Conservation (phyloP, 2,888 invertebrate genomes). For the Hydrotaea diabolus region DNA sequence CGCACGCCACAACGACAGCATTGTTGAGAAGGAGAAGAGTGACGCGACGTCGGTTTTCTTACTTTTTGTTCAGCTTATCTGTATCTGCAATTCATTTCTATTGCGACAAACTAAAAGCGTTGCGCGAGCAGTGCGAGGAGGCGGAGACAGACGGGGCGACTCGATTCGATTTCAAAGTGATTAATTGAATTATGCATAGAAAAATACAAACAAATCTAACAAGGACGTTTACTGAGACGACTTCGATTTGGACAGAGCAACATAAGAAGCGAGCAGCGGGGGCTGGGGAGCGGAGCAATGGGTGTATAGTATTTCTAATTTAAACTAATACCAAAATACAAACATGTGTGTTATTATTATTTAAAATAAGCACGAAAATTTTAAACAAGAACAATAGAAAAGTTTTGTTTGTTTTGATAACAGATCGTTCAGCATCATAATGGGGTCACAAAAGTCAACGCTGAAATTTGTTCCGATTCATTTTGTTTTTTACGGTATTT, state of each 20-base stretch:
- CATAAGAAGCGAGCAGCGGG: not conserved
- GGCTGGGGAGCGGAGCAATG: not conserved
- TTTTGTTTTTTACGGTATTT: not conserved
- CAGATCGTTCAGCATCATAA: constrained; percentile 2
- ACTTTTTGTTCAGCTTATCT: too few relatives aligned
- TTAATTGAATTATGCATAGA: constrained; percentile 35
- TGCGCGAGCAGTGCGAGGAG: too few relatives aligned
- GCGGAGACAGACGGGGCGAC: too few relatives aligned
- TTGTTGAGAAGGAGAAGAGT: constrained; percentile 15
- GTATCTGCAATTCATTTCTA: too few relatives aligned
- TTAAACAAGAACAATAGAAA: constrained; percentile 20
- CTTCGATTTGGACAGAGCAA: not conserved
- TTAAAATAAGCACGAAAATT: not conserved
- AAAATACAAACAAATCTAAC: constrained; percentile 33
- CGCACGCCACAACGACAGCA: not conserved
- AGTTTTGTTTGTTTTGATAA: constrained; percentile 7
- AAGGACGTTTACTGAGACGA: constrained; percentile 42
- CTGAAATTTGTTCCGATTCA: not conserved
- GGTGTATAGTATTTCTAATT: not conserved
- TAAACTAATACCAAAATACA: not conserved
- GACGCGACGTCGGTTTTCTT: too few relatives aligned
- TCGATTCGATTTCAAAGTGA: constrained; percentile 4
- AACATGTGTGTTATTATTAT: not conserved
- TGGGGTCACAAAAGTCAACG: constrained; percentile 16
- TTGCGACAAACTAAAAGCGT: too few relatives aligned